These are phyloP conservation scores for Pseudoatta argentina DNA, from an alignment of 1,140 invertebrate species.

Conservation along the genomic window DNA sequence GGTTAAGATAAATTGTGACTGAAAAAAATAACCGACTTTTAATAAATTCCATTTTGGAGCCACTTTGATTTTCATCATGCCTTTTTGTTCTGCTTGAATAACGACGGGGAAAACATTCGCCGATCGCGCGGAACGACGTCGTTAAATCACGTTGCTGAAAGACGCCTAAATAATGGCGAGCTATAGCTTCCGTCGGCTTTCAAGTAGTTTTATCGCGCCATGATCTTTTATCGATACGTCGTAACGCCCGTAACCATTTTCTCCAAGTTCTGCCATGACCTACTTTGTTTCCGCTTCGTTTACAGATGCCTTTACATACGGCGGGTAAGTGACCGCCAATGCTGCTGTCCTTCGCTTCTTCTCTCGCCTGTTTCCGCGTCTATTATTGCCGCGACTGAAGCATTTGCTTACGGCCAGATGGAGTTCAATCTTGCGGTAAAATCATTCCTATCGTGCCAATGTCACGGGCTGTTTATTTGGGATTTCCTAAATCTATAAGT, in stretches of 20 bases:
- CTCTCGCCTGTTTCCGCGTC: background rate
- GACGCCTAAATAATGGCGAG: background rate
- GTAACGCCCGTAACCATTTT: constrained; percentile 21
- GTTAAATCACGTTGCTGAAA: background rate
- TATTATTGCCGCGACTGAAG: constrained; percentile 31
- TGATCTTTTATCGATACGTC: constrained; percentile 23
- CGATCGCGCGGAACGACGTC: background rate
- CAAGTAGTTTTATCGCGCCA: constrained; percentile 17
- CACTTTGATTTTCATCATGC: no score
- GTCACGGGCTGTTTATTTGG: constrained; percentile 28
- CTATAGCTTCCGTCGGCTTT: background rate
- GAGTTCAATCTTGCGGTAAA: background rate
- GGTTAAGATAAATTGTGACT: no score
- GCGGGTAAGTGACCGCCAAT: background rate
- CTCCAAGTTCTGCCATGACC: constrained; percentile 16
- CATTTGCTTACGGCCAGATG: background rate
- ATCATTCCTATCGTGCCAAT: constrained; percentile 29
- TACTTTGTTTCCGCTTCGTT: constrained; percentile 27
- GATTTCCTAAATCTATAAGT: constrained; percentile 32
- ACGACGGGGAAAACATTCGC: constrained; percentile 9
- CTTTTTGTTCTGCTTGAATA: no score
- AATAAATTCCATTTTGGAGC: no score
- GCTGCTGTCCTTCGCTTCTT: background rate
- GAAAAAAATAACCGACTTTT: no score
- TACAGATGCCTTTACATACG: constrained; percentile 9